Evolutionary conservation across 2,797 vertebrate genomes (phyloP).

Genomic region (Sorex maritimensis): DNA sequence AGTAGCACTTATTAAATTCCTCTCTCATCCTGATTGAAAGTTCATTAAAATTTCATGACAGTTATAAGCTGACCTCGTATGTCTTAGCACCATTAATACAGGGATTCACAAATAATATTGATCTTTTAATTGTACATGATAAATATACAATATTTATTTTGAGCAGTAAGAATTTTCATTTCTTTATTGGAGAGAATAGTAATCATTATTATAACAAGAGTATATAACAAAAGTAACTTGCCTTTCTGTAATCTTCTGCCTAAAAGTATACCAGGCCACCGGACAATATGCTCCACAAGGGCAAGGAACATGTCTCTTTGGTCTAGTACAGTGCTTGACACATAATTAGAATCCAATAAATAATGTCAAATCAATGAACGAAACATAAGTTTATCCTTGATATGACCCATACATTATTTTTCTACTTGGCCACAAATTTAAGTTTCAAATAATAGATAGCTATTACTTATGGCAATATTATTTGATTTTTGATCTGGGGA

Average conservation of each 20-base stretch:
- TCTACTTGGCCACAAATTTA: conserved; percentile 31
- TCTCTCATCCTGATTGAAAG: conserved; percentile 53
- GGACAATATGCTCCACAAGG: background rate
- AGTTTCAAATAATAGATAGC: conserved; percentile 38
- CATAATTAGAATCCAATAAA: conserved; percentile 23
- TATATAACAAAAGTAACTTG: background rate
- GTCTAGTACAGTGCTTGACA: background rate
- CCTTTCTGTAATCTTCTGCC: conserved; percentile 26
- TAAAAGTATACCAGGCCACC: background rate
- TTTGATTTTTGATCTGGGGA: conserved; percentile 48
- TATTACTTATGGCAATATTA: background rate
- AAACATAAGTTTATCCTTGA: background rate
- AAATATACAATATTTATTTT: conserved; percentile 56
- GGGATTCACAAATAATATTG: conserved; percentile 64
- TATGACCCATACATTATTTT: background rate
- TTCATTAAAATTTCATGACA: conserved; percentile 66
- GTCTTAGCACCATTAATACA: conserved; percentile 56
- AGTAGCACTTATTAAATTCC: conserved; percentile 69
- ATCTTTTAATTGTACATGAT: conserved; percentile 68
- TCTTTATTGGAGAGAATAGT: background rate
- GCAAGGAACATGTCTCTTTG: background rate
- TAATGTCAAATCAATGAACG: conserved; percentile 10
- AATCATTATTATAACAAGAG: background rate
- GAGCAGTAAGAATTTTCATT: conserved; percentile 48
- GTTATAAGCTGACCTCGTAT: conserved; percentile 59